A percentile compares a stretch with the other conserved stretches of the same genome.
Evolutionary conservation across 2,113 vertebrate species (phyloP).

Genomic region (Cisticola juncidis): DNA sequence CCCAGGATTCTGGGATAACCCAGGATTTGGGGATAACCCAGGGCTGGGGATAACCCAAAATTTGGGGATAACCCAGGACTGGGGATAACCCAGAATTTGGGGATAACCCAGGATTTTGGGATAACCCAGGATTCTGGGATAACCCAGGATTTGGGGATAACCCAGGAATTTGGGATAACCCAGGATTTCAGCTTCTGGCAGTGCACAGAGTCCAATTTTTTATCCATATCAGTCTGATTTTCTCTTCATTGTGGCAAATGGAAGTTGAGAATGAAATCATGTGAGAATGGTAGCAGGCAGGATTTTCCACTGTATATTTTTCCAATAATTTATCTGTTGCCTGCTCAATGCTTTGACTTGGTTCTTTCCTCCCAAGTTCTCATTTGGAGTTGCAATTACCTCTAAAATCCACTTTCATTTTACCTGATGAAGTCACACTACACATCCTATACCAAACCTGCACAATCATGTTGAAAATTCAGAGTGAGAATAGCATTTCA

Average conservation of each 20-base stretch:
- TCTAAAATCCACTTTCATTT: not conserved
- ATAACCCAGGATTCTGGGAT: too few species aligned
- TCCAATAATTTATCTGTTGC: not conserved
- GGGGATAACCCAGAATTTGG: not conserved
- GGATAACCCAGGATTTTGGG: too few species aligned
- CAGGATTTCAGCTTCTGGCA: not conserved
- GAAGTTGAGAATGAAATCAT: not conserved
- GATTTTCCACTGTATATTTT: not conserved
- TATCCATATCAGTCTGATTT: not conserved
- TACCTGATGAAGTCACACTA: not conserved
- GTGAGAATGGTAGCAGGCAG: not conserved
- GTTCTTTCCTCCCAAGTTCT: not conserved
- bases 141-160: rapidly evolving
- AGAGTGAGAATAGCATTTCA: not conserved
- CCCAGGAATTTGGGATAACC: too few species aligned
- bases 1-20: not conserved
- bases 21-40: not conserved
- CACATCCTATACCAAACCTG: not conserved
- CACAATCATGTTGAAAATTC: not conserved
- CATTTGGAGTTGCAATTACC: not conserved
- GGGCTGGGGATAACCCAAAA: too few species aligned
- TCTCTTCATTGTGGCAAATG: not conserved
- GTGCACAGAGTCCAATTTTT: not conserved
- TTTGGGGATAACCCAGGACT: too few species aligned
- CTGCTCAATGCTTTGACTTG: rapidly evolving